These are phyloP conservation scores for Montifringilla adamsi DNA, from an alignment of 2,113 vertebrate species.

Conservation along the genomic window DNA sequence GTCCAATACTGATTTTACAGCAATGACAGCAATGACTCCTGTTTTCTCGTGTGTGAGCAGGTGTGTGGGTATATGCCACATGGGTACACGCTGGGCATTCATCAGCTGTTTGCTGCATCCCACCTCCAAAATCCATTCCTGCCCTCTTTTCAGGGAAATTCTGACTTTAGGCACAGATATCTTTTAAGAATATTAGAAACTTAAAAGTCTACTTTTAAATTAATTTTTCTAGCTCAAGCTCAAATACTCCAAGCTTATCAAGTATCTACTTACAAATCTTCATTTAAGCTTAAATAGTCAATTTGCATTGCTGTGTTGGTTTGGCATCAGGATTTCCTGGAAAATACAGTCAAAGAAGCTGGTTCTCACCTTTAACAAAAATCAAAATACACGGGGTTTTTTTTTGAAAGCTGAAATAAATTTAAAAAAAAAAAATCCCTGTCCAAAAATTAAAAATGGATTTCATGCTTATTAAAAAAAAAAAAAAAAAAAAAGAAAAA, in stretches of 20 bases:
- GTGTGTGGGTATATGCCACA: not conserved
- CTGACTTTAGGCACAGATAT: not conserved
- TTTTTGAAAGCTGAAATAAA: not conserved
- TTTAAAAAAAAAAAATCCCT: not conserved
- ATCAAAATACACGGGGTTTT: not conserved
- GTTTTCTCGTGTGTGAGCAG: not conserved
- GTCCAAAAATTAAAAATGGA: not conserved
- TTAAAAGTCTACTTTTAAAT: not conserved
- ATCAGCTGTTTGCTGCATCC: not conserved
- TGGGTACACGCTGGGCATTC: not conserved
- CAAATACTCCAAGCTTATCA: slow-evolving; percentile 19
- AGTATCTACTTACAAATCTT: not conserved
- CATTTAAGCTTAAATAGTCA: not conserved
- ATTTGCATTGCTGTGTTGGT: not conserved
- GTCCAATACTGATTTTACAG: slow-evolving; percentile 31
- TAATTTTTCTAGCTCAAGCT: slow-evolving; percentile 5
- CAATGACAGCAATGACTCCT: not conserved
- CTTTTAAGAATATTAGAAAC: slow-evolving; percentile 1
- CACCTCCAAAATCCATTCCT: not conserved
- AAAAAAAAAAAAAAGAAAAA: not conserved
- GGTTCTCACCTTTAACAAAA: not conserved
- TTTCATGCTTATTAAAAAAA: not conserved
- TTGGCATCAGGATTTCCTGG: not conserved
- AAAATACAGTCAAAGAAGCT: not conserved
- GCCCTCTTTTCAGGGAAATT: not conserved